Evolutionary conservation across 2,888 invertebrate species (phyloP), one percentile per base, ranked within the genome.

Genomic region (Andrena haemorrhoa): DNA sequence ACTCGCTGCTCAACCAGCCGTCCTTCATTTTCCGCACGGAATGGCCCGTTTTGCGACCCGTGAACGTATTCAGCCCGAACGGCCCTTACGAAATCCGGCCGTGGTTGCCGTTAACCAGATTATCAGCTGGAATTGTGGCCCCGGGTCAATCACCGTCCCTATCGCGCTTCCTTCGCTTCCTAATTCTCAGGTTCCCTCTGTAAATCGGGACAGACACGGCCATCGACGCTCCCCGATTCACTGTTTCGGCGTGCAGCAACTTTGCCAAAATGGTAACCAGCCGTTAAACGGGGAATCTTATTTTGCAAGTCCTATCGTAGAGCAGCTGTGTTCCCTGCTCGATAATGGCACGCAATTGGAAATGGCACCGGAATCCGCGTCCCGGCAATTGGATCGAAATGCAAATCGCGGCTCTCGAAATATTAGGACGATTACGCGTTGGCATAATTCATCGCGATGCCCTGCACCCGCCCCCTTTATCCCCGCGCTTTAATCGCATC

Each of bases 361-460:
- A 47, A 72, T 23, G 51, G n/a, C 65, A 70, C 20, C 41, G 33
- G 20, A 71, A 51, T 5, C 31, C 49, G 51, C 49, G 31, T 8
- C 53, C 53, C 29, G 49, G 60, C 51, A 81, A 83, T 81, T 83
- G 81, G 60, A 76, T 76, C 49, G 68, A 26, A 56, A 76, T 81
- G 69, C 65, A 73, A 75, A 83, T 69, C 60, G 41, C 65, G 61
- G 29, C 20, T 33, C 53, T 35, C 53, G 82, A 83, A 83, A 81
- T 81, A 83, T 83, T 65, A 61, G 69, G 47, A 68, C 49, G 79
- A 73, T 70, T 68, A 35, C 35, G 60, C 73, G 76, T 69, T 56
- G 56, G 73, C 81, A 65, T 76, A 76, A 81, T 80, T 69, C 70
- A 69, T 58, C 63, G 53, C 41, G 41, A 41, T 41, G 41, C 41